phyloP scores from a whole-genome alignment of 1,140 invertebrate genomes.

The Zaprionus tsacasi region DNA sequence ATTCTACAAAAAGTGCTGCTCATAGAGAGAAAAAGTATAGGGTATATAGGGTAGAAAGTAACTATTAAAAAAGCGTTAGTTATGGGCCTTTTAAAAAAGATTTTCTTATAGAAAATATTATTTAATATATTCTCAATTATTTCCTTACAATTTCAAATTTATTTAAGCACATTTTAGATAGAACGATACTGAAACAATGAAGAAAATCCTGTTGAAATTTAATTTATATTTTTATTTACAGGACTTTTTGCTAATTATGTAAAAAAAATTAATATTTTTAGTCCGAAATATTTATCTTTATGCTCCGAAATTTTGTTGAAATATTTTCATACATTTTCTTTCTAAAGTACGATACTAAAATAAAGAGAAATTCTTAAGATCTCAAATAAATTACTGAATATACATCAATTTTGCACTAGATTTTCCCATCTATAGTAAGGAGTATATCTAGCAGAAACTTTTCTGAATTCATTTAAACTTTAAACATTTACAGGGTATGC shows the following conservation, averaged over 20 bases:
- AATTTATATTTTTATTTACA: too few species aligned
- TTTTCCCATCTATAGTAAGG: neutral
- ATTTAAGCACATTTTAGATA: too few species aligned
- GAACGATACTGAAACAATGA: too few species aligned
- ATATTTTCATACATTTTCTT: neutral
- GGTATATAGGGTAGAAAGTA: constrained; percentile 7
- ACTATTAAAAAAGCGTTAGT: too few species aligned
- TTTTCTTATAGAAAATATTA: neutral
- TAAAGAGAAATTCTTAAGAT: neutral
- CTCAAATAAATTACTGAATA: neutral
- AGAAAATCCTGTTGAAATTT: neutral
- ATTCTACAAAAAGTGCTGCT: neutral
- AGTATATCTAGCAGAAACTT: neutral
- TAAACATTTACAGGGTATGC: constrained; percentile 21
- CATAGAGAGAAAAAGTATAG: neutral
- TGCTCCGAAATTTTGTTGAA: neutral
- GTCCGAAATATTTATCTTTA: neutral
- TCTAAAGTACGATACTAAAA: neutral
- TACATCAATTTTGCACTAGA: neutral
- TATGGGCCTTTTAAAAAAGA: too few species aligned
- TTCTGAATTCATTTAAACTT: neutral
- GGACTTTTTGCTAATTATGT: too few species aligned
- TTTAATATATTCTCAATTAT: neutral
- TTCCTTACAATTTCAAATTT: neutral
- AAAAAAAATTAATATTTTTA: neutral